These are phyloP conservation scores for Eupeodes corollae DNA, from an alignment of 1,140 invertebrate genomes.

Conservation along the genomic window DNA sequence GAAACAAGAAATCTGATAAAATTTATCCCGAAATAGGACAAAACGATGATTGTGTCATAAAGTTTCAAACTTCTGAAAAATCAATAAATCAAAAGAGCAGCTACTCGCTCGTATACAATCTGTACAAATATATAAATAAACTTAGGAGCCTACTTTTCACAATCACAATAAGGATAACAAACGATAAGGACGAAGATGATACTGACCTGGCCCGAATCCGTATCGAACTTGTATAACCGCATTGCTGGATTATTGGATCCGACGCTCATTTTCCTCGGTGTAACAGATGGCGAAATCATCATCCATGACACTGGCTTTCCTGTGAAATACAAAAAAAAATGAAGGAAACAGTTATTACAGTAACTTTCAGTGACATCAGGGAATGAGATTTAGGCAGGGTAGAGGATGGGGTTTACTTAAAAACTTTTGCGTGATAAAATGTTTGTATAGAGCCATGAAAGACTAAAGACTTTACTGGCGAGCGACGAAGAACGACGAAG, in stretches of 20 bases:
- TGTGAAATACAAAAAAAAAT: constrained; percentile 24
- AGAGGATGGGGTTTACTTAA: neutral
- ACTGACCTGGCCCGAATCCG: constrained; percentile 62
- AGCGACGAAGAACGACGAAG: no score
- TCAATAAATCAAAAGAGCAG: neutral
- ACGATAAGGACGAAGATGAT: no score
- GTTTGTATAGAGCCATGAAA: neutral
- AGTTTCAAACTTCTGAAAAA: no score
- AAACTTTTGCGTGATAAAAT: neutral
- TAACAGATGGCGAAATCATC: constrained; percentile 75
- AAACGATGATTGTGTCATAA: neutral
- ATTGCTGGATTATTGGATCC: constrained; percentile 79
- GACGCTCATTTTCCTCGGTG: constrained; percentile 59
- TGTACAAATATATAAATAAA: neutral
- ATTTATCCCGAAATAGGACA: constrained; percentile 1
- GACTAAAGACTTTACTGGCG: neutral
- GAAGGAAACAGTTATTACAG: neutral
- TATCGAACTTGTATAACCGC: constrained; percentile 79
- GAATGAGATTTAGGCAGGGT: neutral
- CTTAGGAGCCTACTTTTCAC: no score
- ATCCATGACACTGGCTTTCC: constrained; percentile 71
- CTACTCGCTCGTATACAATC: neutral
- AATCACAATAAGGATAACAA: no score
- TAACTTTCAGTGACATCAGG: neutral
- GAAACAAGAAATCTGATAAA: neutral